phyloP scores from a whole-genome alignment of 2,113 vertebrate genomes.

The Gobius niger region DNA sequence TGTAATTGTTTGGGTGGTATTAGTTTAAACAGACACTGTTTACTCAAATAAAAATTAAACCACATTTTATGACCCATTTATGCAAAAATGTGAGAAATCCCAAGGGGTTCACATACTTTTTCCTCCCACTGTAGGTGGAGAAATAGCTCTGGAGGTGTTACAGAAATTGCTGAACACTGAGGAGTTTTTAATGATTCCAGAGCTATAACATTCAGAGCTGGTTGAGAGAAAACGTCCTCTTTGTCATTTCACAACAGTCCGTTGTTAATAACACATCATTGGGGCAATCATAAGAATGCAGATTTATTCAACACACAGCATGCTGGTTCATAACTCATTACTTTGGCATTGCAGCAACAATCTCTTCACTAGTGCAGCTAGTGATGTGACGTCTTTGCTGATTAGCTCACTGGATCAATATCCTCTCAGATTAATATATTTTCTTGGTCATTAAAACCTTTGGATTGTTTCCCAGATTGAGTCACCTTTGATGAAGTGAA shows the following conservation, averaged over 20 bases:
- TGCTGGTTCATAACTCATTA: not conserved
- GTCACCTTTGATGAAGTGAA: not conserved
- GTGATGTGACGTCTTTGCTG: not conserved
- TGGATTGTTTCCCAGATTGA: not conserved
- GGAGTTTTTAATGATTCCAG: conserved; percentile 3
- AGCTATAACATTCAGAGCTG: conserved; percentile 1
- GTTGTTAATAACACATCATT: conserved; percentile 8
- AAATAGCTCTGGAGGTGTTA: not conserved
- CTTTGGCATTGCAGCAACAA: not conserved
- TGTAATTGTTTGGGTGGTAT: too few species aligned
- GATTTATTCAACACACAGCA: conserved; percentile 2
- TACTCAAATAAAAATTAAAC: too few species aligned
- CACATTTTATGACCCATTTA: too few species aligned
- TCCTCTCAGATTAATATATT: not conserved
- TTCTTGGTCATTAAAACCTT: not conserved
- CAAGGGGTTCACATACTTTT: too few species aligned
- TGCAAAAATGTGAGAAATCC: too few species aligned
- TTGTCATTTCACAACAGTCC: conserved; percentile 5
- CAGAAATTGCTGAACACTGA: not conserved
- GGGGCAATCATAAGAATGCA: conserved; percentile 3
- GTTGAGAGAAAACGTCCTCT: conserved; percentile 1
- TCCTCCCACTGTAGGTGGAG: not conserved
- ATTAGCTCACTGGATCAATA: not conserved
- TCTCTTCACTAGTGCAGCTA: not conserved
- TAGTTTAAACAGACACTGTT: too few species aligned